Percentiles rank a stretch among this genome's conserved stretches.
These are phyloP conservation scores for Tachycineta bicolor DNA, from an alignment of 2,113 vertebrate genomes.

Conservation along the genomic window DNA sequence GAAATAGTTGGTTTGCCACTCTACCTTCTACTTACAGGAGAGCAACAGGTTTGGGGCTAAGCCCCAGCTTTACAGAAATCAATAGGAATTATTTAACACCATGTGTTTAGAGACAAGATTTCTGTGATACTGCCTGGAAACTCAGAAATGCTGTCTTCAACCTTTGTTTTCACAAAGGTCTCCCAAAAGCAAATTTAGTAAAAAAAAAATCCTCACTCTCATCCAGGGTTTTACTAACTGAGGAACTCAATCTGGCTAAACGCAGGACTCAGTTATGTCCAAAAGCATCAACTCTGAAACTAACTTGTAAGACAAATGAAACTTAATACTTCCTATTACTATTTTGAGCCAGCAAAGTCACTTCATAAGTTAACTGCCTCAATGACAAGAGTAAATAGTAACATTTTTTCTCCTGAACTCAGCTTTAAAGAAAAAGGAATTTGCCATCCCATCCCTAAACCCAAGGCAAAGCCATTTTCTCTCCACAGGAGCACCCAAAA, in stretches of 20 bases:
- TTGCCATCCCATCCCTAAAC: rapidly evolving
- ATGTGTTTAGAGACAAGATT: not conserved
- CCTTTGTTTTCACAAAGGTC: not conserved
- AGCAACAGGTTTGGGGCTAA: not conserved
- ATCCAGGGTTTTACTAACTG: not conserved
- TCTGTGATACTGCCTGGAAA: not conserved
- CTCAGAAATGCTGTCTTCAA: not conserved
- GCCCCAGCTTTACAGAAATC: not conserved
- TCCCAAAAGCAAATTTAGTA: not conserved
- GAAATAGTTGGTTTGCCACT: not conserved
- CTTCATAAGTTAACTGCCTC: not conserved
- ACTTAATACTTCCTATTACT: not conserved
- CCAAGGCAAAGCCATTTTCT: not conserved
- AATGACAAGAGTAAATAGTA: not conserved
- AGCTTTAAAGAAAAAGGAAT: not conserved
- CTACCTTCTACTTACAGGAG: not conserved
- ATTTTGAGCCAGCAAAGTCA: not conserved
- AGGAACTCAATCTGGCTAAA: not conserved
- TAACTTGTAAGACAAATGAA: not conserved
- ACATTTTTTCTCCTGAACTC: not conserved
- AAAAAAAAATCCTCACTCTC: not conserved
- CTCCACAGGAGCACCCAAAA: not conserved
- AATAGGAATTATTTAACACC: not conserved
- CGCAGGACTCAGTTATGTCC: not conserved
- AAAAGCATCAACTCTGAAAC: not conserved